Evolutionary conservation across 2,113 vertebrate species (phyloP), one percentile per base, ranked within the genome.

Genomic region (Eolophus roseicapilla): DNA sequence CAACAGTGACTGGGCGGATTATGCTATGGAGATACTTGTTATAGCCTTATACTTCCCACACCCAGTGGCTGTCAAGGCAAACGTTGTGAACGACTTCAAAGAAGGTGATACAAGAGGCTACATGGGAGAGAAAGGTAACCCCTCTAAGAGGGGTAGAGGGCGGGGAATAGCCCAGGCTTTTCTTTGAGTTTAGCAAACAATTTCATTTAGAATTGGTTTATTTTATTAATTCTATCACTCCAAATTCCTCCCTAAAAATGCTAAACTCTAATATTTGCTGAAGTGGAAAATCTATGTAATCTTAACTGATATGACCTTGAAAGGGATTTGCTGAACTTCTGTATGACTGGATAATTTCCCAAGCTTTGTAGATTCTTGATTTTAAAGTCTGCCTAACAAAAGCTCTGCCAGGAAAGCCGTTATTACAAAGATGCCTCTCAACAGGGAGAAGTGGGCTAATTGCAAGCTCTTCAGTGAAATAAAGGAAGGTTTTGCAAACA

Each of bases 341-440:
- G 90, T 96, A 85, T 64, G 96, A 97, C 92, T 97, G 93, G 96
- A 96, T 92, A 95, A 95, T 96, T 95, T 94, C 97, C 94, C 97
- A 97, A 87, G 86, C 96, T 98, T 97, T 97, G 93, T 95, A 95
- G 96, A 94, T 91, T 98, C 97, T 97, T 97, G 97, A 97, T 98
- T 98, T 98, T 95, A 97, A 98, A 98, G 98, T 97, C 97, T 97
- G 95, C 97, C 96, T 95, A 96, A 98, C 97, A 98, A 98, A 98
- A 97, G 98, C 96, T 95, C 93, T 98, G 96, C 92, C 94, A 97
- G 97, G 92, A 98, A 98, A 97, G 97, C 97, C 97, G 97, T 98
- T 98, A 98, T 98, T 98, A 98, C 96, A 94, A 96, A 98, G 96
- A 98, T 97, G 97, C 79, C 95, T 97, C 95, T 98, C 97, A 97